Base-by-base conservation (phyloP, 1,140 invertebrate genomes). In the Drosophila quadrilineata region DNA sequence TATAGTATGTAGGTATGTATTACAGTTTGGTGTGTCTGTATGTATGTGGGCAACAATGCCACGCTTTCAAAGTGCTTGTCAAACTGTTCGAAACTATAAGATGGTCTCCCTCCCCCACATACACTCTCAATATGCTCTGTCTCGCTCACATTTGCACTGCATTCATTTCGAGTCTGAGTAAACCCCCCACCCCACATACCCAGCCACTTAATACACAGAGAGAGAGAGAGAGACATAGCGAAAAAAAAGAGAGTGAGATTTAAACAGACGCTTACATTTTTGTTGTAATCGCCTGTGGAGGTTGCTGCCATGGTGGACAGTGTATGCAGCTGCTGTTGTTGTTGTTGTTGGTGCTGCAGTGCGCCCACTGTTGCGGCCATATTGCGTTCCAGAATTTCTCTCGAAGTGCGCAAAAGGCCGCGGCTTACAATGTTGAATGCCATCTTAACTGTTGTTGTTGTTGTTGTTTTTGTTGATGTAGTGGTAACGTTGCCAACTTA, bases 371-470 rank as follows among this genome's bases (percentile, higher is more conserved):
- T 77, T 64, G 80, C 82, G 65, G 69, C 80, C 69, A 88, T 77
- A 71, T 88, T 88, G 82, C 87, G 87, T 68, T 88, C 87, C 69
- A 88, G 69, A 53, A 88, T 80, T 80, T 88, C 87, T 68, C 72
- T 80, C 54, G 82, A 88, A 77, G 87, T 88, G 63, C 87, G 87
- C 87, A 88, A 77, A 59, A 88, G 56, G 35, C 66, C 57, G 49
- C 87, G 87, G 56, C 82, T 88, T 19, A 88, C 69, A 72, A 88
- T 80, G 36, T 75, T 69, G 53, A 88, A 85, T 26, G 87, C 82
- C 87, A 88, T 88, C 31, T 24, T 28, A 19, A 36, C 22, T 29
- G 33, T 35, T 57, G 14, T 64, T 58, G 31, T 33, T 45, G 17
- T 6, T 50, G 28, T 53, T 41, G 14, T 62, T 75, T n/a, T 29